Conservation (phyloP, 2,797 vertebrate genomes). For the Ceyx erithaca region DNA sequence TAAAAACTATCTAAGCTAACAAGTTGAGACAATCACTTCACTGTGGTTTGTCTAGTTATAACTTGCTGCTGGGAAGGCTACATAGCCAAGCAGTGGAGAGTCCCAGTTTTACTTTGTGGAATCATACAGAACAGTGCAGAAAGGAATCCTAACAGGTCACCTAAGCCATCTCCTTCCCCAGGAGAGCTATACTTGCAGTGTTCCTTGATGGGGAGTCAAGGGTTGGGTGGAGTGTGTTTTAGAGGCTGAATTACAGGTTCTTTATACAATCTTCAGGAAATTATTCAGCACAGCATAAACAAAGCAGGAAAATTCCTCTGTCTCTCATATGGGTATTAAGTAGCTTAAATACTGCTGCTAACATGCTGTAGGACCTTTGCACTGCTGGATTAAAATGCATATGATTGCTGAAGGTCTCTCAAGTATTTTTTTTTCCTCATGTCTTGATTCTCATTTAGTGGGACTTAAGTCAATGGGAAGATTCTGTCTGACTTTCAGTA, state of each 20-base stretch:
- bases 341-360: not conserved
- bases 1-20: constrained; percentile 35
- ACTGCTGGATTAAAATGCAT: not conserved
- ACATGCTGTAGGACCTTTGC: not conserved
- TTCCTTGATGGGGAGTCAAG: not conserved
- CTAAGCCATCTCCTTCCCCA: not conserved
- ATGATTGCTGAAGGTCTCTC: not conserved
- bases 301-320: not conserved
- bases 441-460: not conserved
- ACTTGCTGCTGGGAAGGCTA: not conserved
- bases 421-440: not conserved
- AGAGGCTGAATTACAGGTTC: not conserved
- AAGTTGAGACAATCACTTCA: not conserved
- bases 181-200: not conserved
- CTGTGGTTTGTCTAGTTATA: not conserved
- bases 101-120: not conserved
- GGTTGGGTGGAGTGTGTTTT: not conserved
- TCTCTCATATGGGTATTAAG: not conserved
- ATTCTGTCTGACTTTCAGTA: not conserved
- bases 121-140: not conserved
- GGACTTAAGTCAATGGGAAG: not conserved
- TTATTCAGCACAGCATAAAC: not conserved
- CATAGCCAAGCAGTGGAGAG: not conserved
- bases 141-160: not conserved
- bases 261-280: not conserved